Conservation (phyloP, 2,797 vertebrate species). For the Oreochromis mossambicus region DNA sequence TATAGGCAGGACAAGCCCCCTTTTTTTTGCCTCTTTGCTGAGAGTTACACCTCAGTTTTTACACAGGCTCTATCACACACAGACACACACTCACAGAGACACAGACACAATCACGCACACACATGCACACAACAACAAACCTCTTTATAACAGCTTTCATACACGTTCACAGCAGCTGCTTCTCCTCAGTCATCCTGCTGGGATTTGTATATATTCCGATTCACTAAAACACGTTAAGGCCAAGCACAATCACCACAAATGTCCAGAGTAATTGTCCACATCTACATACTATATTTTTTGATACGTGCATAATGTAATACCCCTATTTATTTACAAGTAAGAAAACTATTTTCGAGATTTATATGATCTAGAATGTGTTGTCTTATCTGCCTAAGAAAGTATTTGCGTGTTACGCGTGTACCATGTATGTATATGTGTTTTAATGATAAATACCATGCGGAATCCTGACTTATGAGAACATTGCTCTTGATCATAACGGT, state of each 20-base stretch:
- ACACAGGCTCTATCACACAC: constrained; percentile 13
- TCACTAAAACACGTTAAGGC: constrained; percentile 44
- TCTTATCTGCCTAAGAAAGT: constrained; percentile 71
- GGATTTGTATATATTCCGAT: constrained; percentile 49
- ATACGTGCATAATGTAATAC: constrained; percentile 69
- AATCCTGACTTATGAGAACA: constrained; percentile 57
- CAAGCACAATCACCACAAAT: constrained; percentile 70
- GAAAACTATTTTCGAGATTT: constrained; percentile 73
- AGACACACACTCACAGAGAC: background rate
- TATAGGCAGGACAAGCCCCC: constrained; percentile 50
- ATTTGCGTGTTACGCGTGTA: constrained; percentile 75
- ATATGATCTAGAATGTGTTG: constrained; percentile 66
- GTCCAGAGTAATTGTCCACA: constrained; percentile 54
- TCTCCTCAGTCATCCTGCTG: constrained; percentile 39
- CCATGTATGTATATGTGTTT: constrained; percentile 69
- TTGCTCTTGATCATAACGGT: constrained; percentile 65
- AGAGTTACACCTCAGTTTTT: constrained; percentile 49
- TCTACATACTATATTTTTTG: constrained; percentile 74
- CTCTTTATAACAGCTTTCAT: constrained; percentile 18
- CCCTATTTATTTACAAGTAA: constrained; percentile 67
- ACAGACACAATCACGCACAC: background rate
- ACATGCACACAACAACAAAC: constrained; percentile 9
- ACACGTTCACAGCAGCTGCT: constrained; percentile 44
- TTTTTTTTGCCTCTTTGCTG: constrained; percentile 24
- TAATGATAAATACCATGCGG: constrained; percentile 59